Evolutionary conservation across 1,140 invertebrate species (phyloP).

Genomic region (Musca domestica): DNA sequence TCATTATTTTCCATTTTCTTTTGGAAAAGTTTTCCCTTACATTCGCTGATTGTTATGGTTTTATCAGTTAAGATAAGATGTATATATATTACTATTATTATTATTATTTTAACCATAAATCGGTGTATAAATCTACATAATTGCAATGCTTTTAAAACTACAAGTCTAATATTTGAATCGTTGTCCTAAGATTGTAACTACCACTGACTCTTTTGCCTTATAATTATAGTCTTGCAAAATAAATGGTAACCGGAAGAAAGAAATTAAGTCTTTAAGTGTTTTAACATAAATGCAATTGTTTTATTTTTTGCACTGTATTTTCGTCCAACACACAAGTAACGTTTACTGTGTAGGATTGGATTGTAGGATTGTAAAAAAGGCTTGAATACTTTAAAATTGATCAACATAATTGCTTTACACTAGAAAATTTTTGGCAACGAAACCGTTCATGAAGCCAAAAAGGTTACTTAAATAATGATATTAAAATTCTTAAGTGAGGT

Average conservation of each 20-base stretch:
- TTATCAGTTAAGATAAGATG: background rate
- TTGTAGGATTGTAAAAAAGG: background rate
- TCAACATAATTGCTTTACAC: background rate
- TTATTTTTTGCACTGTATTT: no score
- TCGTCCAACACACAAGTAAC: no score
- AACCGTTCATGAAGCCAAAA: no score
- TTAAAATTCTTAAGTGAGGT: no score
- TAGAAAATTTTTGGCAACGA: background rate
- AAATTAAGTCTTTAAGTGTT: background rate
- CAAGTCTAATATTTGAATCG: slow-evolving; percentile 26
- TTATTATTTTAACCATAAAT: slow-evolving; percentile 1
- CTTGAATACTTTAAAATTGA: background rate
- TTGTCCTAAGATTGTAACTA: slow-evolving; percentile 23
- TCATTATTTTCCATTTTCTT: no score
- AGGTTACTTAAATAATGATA: no score
- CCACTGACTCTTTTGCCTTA: background rate
- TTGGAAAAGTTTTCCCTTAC: no score
- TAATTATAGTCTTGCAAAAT: background rate
- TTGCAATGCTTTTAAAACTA: slow-evolving; percentile 23
- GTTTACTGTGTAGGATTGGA: background rate
- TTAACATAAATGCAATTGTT: slow-evolving; percentile 2
- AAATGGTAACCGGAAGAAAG: background rate
- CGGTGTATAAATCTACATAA: slow-evolving; percentile 5
- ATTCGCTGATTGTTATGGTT: no score
- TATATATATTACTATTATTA: background rate